A percentile compares a stretch with the other conserved stretches of the same genome.
Evolutionary conservation across 1,140 invertebrate genomes (phyloP).

Genomic region (Cataglyphis hispanica): DNA sequence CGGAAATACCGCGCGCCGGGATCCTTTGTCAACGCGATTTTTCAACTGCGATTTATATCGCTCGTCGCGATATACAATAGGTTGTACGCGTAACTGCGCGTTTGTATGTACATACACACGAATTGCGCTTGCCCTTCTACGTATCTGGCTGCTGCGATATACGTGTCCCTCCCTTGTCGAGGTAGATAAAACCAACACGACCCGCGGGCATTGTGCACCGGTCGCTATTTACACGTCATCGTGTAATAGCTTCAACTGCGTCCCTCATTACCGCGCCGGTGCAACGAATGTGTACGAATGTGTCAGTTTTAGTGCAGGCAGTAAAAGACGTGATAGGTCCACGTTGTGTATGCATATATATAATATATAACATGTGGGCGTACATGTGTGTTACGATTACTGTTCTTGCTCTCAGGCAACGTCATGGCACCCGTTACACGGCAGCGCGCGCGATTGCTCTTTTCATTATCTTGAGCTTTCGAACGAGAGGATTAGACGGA

Average conservation of each 20-base stretch:
- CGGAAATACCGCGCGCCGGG: neutral
- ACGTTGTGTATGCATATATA: no score
- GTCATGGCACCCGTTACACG: neutral
- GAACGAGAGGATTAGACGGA: slow-evolving; percentile 57
- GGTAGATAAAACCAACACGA: slow-evolving; percentile 61
- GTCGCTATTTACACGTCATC: slow-evolving; percentile 72
- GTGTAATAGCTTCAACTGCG: slow-evolving; percentile 62
- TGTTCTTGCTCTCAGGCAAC: slow-evolving; percentile 14
- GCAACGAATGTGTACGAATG: slow-evolving; percentile 63
- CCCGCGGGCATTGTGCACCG: slow-evolving; percentile 57
- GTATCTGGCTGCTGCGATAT: slow-evolving; percentile 11
- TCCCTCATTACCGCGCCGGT: slow-evolving; percentile 59
- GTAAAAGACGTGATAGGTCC: slow-evolving; percentile 63
- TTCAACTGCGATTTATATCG: slow-evolving; percentile 53
- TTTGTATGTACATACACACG: slow-evolving; percentile 50
- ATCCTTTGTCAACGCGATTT: slow-evolving; percentile 49
- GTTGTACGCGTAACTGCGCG: slow-evolving; percentile 44
- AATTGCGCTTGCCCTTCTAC: slow-evolving; percentile 49
- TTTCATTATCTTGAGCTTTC: slow-evolving; percentile 58
- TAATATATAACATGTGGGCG: neutral
- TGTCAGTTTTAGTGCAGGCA: slow-evolving; percentile 66
- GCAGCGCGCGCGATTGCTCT: neutral
- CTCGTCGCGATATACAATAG: slow-evolving; percentile 51
- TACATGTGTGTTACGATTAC: slow-evolving; percentile 36
- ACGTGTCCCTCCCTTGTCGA: slow-evolving; percentile 28